Conservation (phyloP, 2,888 invertebrate species). For the Andrena bucephala region DNA sequence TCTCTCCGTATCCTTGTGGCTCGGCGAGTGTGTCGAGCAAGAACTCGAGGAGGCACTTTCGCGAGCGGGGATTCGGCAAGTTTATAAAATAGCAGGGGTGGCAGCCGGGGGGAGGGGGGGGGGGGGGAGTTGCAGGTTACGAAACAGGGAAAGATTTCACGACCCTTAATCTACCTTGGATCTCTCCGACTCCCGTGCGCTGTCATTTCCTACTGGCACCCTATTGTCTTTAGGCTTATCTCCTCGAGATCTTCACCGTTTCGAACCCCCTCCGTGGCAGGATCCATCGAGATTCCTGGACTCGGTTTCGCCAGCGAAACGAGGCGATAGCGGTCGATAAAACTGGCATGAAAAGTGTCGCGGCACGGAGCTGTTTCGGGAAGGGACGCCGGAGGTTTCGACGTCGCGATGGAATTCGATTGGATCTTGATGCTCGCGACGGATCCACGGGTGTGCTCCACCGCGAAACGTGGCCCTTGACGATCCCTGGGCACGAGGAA, state of each 20-base stretch:
- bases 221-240: slow-evolving; percentile 80
- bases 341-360: not conserved
- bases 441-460: not conserved
- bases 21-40: slow-evolving; percentile 68
- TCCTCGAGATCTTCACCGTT: slow-evolving; percentile 56
- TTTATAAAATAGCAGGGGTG: slow-evolving; percentile 73
- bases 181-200: slow-evolving; percentile 66
- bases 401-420: not conserved
- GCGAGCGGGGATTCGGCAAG: slow-evolving; percentile 71
- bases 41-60: slow-evolving; percentile 72
- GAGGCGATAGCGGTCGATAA: slow-evolving; percentile 9
- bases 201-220: slow-evolving; percentile 77
- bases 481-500: slow-evolving; percentile 1
- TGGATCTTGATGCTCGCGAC: not conserved
- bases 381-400: not conserved
- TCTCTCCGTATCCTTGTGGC: slow-evolving; percentile 54
- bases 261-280: slow-evolving; percentile 32
- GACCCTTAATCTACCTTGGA: slow-evolving; percentile 77
- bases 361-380: not conserved
- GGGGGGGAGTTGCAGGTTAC: slow-evolving; percentile 27
- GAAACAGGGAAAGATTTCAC: slow-evolving; percentile 67
- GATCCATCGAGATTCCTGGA: slow-evolving; percentile 58
- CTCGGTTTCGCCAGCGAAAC: not conserved
- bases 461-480: not conserved
- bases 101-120: slow-evolving; percentile 29